Percentiles rank a stretch among this genome's conserved stretches.
phyloP scores from a whole-genome alignment of 1,140 invertebrate species.

The Whitmania pigra region DNA sequence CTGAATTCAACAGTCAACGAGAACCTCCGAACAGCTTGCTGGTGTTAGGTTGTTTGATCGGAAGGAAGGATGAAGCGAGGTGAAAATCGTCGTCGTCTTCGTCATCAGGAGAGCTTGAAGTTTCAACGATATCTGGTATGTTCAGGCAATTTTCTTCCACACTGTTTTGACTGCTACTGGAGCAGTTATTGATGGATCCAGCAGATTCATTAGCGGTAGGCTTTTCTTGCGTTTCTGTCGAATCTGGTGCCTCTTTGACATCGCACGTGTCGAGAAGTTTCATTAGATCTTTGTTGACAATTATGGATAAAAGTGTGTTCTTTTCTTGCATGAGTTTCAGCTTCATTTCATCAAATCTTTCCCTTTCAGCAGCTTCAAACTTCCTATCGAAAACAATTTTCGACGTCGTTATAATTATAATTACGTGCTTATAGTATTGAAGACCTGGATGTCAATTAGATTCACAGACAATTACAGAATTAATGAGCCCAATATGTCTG shows the following conservation, averaged over 20 bases:
- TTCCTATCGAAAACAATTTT: not conserved
- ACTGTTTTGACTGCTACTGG: not conserved
- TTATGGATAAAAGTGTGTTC: not conserved
- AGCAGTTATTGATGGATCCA: not conserved
- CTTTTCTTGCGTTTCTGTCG: not conserved
- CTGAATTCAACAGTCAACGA: not conserved
- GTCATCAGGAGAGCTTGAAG: not conserved
- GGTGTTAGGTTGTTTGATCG: not conserved
- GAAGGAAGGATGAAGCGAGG: too few species aligned
- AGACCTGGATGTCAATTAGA: not conserved
- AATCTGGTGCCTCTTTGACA: not conserved
- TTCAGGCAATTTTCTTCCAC: not conserved
- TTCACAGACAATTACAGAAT: too few species aligned
- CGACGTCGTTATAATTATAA: not conserved
- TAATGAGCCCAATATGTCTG: too few species aligned
- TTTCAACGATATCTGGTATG: not conserved
- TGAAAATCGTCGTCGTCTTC: too few species aligned
- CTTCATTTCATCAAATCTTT: constrained; percentile 6
- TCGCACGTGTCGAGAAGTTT: not conserved
- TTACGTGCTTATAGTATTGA: not conserved
- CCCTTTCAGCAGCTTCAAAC: not conserved
- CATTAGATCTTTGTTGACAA: constrained; percentile 4
- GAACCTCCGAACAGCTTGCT: not conserved
- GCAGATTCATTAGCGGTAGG: not conserved
- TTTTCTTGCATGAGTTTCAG: constrained; percentile 3